Base-by-base conservation (phyloP, 2,113 vertebrate genomes). In the Caranx melampygus region DNA sequence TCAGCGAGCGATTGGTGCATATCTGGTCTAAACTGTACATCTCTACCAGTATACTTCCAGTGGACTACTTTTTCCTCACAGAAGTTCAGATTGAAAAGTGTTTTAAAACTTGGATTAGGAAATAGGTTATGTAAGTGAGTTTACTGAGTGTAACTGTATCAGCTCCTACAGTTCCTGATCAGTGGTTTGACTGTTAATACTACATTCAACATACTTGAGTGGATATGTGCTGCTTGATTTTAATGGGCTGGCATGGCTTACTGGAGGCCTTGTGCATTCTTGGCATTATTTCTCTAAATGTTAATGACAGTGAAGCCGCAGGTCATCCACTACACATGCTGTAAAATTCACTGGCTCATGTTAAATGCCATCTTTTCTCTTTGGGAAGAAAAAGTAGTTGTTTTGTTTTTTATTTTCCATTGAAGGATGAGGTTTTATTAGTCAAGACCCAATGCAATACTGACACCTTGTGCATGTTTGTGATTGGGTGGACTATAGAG, bases 251-350 rank as follows among this genome's bases (percentile, higher is more conserved):
- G 3, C 34, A 33, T 31, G 37, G 40, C 0, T 21, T 33, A 3
- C 34, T 13, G 21, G 31, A 40, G 45, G 33, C 44, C 26, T 44
- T 2, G 16, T 42, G 21, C 3, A 6, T 62, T 45, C 20, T 66
- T 59, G 52, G 16, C 8, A 59, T 72, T n/a, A 20, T 37, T 84
- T 49, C 72, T 70, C 31, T 71, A n/a, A 69, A 65, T 76, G 5
- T 51, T 51, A 42, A 9, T 54, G n/a, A 73, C 13, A 5, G 9
- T 5, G 5, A 20, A 33, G 49, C 35, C 37, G 15, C 26, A 57
- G 40, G 34, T 63, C 45, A 37, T 31, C 33, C 52, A 34, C 20
- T 31, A 20, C 37, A 72, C 26, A 4, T 52, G 35, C 16, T 20
- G 11, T 34, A 1, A 40, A 52, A 61, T 69, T 42, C 40, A 67